These are phyloP conservation scores for Macrotus californicus DNA, from an alignment of 2,113 vertebrate genomes.

Conservation along the genomic window DNA sequence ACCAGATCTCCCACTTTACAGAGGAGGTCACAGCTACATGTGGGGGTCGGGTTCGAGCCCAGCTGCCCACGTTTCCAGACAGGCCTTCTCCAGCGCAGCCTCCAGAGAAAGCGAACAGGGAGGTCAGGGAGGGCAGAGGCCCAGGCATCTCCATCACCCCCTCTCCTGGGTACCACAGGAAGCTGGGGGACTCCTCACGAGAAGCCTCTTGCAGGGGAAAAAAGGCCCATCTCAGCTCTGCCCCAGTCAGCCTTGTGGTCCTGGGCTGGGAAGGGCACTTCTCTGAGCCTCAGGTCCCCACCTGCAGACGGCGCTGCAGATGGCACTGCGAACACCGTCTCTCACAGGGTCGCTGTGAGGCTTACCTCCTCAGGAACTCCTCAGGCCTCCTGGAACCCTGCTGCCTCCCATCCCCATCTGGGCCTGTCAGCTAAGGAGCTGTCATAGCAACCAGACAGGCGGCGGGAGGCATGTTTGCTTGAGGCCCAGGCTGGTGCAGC, in stretches of 20 bases:
- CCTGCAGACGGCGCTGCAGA: neutral
- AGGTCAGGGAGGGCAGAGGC: neutral
- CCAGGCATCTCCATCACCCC: fast-evolving
- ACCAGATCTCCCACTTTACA: neutral
- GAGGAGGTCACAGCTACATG: fast-evolving
- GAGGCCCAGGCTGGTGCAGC: neutral
- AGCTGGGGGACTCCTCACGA: neutral
- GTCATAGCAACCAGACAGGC: neutral
- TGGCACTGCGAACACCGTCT: fast-evolving
- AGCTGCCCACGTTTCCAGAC: neutral
- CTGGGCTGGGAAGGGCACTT: neutral
- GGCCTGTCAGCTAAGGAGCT: neutral
- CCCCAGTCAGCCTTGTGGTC: neutral
- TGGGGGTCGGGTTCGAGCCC: fast-evolving
- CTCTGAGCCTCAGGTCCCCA: neutral
- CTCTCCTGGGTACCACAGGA: neutral
- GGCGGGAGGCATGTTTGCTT: neutral
- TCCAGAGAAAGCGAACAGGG: neutral
- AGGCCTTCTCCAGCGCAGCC: neutral
- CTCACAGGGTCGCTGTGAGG: neutral
- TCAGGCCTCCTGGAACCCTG: neutral
- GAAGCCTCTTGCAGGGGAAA: neutral
- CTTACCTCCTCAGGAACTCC: neutral
- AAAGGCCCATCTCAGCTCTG: fast-evolving
- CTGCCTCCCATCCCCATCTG: neutral